Evolutionary conservation across 2,797 vertebrate species (phyloP), one percentile per base, ranked within the genome.

Genomic region (Anguilla obscura): DNA sequence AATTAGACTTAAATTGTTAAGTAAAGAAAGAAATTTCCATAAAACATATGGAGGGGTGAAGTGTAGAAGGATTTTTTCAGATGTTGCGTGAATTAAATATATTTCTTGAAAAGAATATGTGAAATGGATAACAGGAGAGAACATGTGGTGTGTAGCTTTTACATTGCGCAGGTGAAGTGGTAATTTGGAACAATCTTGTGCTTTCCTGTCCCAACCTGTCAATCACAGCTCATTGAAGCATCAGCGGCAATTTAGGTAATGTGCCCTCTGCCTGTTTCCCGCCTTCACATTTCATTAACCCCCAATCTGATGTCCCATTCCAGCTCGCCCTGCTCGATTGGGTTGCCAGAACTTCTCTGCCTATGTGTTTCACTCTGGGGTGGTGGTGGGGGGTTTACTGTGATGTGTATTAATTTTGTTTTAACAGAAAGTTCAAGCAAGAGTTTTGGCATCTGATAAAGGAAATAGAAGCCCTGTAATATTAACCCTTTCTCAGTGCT

Each of bases 201-300:
- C 87, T 93, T 91, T 91, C 92, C 92, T 90, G 60, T 71, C 84
- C 21, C 91, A 45, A 87, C 76, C 88, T 91, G 90, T 96, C 94
- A 93, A 95, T 93, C 94, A 96, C 96, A 97, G 96, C 96, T 96
- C 94, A 96, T 96, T 96, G 96, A 97, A 96, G 96, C 96, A 94
- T 96, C 96, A 86, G 96, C 96, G 92, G 92, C 93, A 94, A 92
- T 91, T 94, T 97, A 97, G 96, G 96, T 97, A 97, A 97, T 4
- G 93, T 94, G 90, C 88, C 92, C 66, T 88, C 92, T 93, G 93
- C 90, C 90, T 90, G 88, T 88, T 87, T 92, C 92, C 87, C 90
- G 92, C 93, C 92, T 88, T 91, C 90, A 24, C 50, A 88, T 82
- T 54, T 85, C 4, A 30, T 76, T 87, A 52, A 50, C 86, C 63